Evolutionary conservation across 2,888 invertebrate genomes (phyloP).

Genomic region (Caenorhabditis zanzibari): DNA sequence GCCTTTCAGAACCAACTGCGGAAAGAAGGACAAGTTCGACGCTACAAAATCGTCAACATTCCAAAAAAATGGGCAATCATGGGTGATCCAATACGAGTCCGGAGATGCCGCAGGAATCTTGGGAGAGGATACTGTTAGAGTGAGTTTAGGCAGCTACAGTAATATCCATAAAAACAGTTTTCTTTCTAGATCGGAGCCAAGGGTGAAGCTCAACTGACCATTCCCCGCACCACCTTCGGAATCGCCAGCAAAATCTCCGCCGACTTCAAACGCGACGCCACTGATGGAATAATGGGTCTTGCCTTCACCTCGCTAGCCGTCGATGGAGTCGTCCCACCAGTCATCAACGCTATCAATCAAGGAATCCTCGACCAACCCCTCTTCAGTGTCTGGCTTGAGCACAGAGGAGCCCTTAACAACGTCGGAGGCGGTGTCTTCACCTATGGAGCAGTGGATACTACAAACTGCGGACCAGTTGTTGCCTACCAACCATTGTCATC

Average conservation of each 20-base stretch:
- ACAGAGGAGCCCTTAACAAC: conserved; percentile 70
- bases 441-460: conserved; percentile 82
- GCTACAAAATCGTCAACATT: conserved; percentile 91
- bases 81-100: conserved; percentile 94
- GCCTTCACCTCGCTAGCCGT: conserved; percentile 89
- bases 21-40: conserved; percentile 90
- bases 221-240: conserved; percentile 74
- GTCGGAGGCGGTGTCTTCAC: conserved; percentile 77
- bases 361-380: conserved; percentile 75
- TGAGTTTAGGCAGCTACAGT: conserved; percentile 85
- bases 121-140: conserved; percentile 91
- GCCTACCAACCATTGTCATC: conserved; percentile 74
- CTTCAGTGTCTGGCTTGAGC: conserved; percentile 78
- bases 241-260: conserved; percentile 73
- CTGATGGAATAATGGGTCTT: conserved; percentile 79
- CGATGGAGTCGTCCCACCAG: conserved; percentile 93
- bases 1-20: conserved; percentile 63
- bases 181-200: conserved; percentile 44
- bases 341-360: conserved; percentile 94
- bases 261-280: conserved; percentile 72
- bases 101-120: conserved; percentile 94
- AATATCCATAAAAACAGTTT: conserved; percentile 15
- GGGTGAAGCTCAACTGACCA: conserved; percentile 43
- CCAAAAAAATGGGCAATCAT: conserved; percentile 91
- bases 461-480: conserved; percentile 75